A percentile compares a stretch with the other conserved stretches of the same genome.
Evolutionary conservation across 2,113 vertebrate species (phyloP).

Genomic region (Grantiella picta): DNA sequence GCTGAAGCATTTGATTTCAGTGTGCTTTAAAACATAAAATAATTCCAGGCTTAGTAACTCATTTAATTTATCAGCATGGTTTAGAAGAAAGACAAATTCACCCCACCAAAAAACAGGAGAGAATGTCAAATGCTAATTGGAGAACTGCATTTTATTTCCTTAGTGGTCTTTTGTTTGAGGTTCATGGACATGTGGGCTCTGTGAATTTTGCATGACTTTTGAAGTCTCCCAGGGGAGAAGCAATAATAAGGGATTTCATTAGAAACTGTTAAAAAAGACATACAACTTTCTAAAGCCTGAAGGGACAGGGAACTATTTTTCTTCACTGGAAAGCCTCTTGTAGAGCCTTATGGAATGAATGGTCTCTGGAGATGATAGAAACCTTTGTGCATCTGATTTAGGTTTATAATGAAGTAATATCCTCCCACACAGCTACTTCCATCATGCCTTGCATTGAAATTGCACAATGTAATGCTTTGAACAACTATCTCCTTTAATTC

Average conservation of each 20-base stretch:
- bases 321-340: conserved; percentile 1
- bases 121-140: conserved; percentile 25
- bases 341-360: background rate
- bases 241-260: conserved; percentile 24
- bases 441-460: background rate
- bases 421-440: background rate
- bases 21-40: conserved; percentile 21
- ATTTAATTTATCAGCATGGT: background rate
- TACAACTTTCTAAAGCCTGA: conserved; percentile 3
- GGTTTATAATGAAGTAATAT: conserved; percentile 29
- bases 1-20: background rate
- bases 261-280: conserved; percentile 22
- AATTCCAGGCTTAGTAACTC: background rate
- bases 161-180: background rate
- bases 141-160: conserved; percentile 15
- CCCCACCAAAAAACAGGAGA: background rate
- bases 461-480: background rate
- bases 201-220: conserved; percentile 38
- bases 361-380: background rate
- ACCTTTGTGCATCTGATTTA: conserved; percentile 23
- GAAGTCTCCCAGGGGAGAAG: conserved; percentile 24
- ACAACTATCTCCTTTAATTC: background rate
- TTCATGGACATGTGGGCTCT: background rate
- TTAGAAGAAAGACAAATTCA: conserved; percentile 22
- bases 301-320: background rate